These are phyloP conservation scores for Xiphophorus hellerii DNA, from an alignment of 2,113 vertebrate species.

Conservation along the genomic window DNA sequence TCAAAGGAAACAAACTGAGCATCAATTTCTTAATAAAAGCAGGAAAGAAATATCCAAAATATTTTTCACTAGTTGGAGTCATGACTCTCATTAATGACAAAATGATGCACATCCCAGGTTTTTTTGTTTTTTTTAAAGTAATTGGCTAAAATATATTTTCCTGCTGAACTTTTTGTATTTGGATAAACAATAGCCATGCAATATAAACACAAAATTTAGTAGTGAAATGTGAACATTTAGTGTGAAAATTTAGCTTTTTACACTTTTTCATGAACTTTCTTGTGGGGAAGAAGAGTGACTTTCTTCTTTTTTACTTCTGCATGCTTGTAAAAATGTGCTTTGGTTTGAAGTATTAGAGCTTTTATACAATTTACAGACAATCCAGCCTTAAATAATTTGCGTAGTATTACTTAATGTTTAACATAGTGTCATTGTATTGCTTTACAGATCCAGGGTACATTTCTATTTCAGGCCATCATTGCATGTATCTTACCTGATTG, in stretches of 20 bases:
- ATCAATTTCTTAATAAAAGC: not conserved
- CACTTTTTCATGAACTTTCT: slow-evolving; percentile 6
- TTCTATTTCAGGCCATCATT: not conserved
- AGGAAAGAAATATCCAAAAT: not conserved
- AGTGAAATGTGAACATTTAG: not conserved
- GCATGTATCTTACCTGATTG: not conserved
- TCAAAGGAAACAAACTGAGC: not conserved
- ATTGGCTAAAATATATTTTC: too few relatives aligned
- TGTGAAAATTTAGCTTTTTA: slow-evolving; percentile 10
- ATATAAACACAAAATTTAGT: not conserved
- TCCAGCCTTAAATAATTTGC: slow-evolving; percentile 53
- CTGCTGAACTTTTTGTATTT: too few relatives aligned
- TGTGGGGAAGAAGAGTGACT: not conserved
- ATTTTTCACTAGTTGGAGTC: not conserved
- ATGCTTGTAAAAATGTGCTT: slow-evolving; percentile 24
- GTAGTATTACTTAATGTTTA: not conserved
- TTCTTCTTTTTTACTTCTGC: slow-evolving; percentile 32
- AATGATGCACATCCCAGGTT: too few relatives aligned
- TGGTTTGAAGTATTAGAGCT: not conserved
- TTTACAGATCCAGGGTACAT: not conserved
- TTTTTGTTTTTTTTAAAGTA: too few relatives aligned
- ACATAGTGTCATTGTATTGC: not conserved
- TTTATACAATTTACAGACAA: slow-evolving; percentile 22
- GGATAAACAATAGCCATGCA: not conserved
- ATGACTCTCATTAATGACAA: too few relatives aligned